phyloP scores from a whole-genome alignment of 2,113 vertebrate genomes.

The Cinclus mexicanus region DNA sequence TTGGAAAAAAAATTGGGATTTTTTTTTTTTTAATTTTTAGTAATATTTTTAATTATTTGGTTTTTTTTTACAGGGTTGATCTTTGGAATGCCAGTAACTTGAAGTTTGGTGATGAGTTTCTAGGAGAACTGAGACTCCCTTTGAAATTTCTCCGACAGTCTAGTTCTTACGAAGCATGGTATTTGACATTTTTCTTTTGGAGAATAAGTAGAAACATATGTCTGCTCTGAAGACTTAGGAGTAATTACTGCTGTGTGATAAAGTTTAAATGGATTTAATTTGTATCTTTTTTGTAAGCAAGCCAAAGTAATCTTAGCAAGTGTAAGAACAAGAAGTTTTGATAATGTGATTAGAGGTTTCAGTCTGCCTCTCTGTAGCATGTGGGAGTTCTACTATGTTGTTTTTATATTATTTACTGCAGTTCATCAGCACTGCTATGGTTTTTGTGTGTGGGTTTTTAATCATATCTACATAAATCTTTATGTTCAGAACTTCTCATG shows the following conservation, averaged over 20 bases:
- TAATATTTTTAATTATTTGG: not conserved
- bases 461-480: not conserved
- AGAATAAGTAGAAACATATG: slow-evolving; percentile 44
- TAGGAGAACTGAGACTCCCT: slow-evolving; percentile 91
- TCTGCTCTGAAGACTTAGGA: not conserved
- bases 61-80: slow-evolving; percentile 84
- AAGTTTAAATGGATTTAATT: slow-evolving; percentile 44
- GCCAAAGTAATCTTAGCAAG: slow-evolving; percentile 47
- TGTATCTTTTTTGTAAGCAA: slow-evolving; percentile 14
- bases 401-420: slow-evolving; percentile 16
- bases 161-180: slow-evolving; percentile 92
- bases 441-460: not conserved
- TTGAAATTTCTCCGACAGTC: slow-evolving; percentile 88
- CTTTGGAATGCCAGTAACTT: slow-evolving; percentile 98
- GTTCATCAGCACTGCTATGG: not conserved
- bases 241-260: slow-evolving; percentile 37
- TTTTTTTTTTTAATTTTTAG: no score
- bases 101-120: slow-evolving; percentile 97
- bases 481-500: not conserved
- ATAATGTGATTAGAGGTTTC: slow-evolving; percentile 4
- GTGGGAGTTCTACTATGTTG: slow-evolving; percentile 13
- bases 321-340: slow-evolving; percentile 36
- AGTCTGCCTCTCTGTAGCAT: not conserved
- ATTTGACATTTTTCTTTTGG: slow-evolving; percentile 59
- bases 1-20: not conserved